Evolutionary conservation across 2,888 invertebrate genomes (phyloP).

Genomic region (Netelia fuscicornis): DNA sequence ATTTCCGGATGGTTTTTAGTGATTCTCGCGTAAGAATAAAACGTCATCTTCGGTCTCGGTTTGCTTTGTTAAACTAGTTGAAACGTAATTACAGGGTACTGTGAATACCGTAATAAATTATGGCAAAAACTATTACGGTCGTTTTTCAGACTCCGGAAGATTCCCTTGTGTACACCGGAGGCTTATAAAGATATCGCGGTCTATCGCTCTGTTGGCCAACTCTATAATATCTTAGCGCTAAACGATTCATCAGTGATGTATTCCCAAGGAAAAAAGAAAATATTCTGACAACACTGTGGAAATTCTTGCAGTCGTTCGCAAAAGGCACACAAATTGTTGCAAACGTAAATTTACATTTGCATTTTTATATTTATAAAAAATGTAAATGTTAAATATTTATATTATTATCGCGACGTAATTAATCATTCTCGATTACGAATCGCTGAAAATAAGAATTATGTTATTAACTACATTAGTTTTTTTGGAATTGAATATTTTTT

Average conservation of each 20-base stretch:
- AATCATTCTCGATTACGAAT: too few relatives aligned
- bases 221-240: constrained; percentile 76
- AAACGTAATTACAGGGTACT: constrained; percentile 47
- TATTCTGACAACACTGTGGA: neutral
- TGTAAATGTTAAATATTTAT: too few relatives aligned
- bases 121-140: constrained; percentile 38
- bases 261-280: neutral
- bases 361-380: too few relatives aligned
- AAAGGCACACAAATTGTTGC: too few relatives aligned
- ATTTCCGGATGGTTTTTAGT: too few relatives aligned
- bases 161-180: constrained; percentile 14
- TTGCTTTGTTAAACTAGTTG: constrained; percentile 32
- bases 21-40: neutral
- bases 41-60: constrained; percentile 26
- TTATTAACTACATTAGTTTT: too few relatives aligned
- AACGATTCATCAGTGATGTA: constrained; percentile 74
- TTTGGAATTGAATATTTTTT: too few relatives aligned
- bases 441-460: too few relatives aligned
- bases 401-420: too few relatives aligned
- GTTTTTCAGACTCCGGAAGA: constrained; percentile 50
- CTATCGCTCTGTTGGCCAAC: constrained; percentile 78
- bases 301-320: neutral
- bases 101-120: neutral
- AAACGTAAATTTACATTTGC: too few relatives aligned
- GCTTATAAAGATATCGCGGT: constrained; percentile 72